Conservation (phyloP, 2,113 vertebrate species). For the Peucedramus taeniatus region DNA sequence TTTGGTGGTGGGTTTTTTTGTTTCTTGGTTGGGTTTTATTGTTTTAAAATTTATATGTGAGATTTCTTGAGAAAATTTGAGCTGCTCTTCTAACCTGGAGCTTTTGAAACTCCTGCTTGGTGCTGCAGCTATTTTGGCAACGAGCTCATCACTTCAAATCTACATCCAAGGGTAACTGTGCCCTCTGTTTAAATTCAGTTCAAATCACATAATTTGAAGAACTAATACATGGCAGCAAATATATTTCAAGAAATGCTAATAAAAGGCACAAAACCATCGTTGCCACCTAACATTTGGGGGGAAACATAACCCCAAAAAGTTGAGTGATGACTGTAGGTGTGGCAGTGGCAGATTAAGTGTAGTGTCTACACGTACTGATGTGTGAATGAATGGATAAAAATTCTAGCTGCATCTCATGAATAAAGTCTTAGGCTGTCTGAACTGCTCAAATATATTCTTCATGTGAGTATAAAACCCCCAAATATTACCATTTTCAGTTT, state of each 20-base stretch:
- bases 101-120: neutral
- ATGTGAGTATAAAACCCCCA: neutral
- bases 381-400: neutral
- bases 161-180: neutral
- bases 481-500: constrained; percentile 5
- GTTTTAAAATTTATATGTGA: neutral
- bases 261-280: neutral
- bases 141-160: neutral
- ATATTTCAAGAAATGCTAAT: neutral
- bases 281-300: neutral
- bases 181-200: neutral
- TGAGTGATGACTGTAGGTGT: neutral
- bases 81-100: neutral
- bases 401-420: neutral
- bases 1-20: neutral
- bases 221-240: neutral
- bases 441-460: neutral
- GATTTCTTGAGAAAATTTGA: neutral
- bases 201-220: neutral
- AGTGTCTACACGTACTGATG: neutral
- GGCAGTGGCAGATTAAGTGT: neutral
- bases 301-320: neutral
- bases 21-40: neutral
- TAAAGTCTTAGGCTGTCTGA: neutral
- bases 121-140: neutral